A percentile compares a stretch with the other conserved stretches of the same genome.
Conservation (phyloP, 1,140 invertebrate species). For the Sminthurides bifidus region DNA sequence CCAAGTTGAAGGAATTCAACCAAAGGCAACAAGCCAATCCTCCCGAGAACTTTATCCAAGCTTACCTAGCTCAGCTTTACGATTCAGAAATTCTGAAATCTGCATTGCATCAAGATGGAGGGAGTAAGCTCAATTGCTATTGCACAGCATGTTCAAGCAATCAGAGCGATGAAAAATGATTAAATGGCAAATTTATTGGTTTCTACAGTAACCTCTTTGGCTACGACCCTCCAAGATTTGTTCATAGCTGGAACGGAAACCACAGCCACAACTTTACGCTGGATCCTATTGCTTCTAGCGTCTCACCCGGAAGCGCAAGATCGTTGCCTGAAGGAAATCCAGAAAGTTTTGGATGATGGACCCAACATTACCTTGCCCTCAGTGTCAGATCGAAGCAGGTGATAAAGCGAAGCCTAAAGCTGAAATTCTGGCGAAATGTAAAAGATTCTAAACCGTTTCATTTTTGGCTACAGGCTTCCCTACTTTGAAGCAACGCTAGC, state of each 20-base stretch:
- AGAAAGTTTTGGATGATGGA: constrained; percentile 32
- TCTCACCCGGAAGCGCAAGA: constrained; percentile 35
- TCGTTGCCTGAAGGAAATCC: constrained; percentile 35
- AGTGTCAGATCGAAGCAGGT: background rate
- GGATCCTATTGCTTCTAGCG: constrained; percentile 35
- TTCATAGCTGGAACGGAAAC: constrained; percentile 34
- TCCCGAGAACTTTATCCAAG: too few species aligned
- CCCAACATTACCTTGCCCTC: constrained; percentile 23
- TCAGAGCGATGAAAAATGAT: too few species aligned
- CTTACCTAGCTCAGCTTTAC: too few species aligned
- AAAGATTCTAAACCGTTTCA: background rate
- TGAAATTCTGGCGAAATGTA: background rate
- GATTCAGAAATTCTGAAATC: too few species aligned
- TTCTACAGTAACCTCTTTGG: constrained; percentile 15
- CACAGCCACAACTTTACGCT: constrained; percentile 34
- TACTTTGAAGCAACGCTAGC: background rate
- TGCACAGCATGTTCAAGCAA: too few species aligned
- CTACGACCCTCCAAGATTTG: constrained; percentile 19
- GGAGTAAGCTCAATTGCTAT: too few species aligned
- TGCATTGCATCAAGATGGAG: too few species aligned
- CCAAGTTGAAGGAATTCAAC: too few species aligned
- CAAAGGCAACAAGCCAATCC: too few species aligned
- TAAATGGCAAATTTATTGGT: background rate
- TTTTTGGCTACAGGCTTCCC: background rate
- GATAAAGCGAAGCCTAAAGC: background rate